Conservation (phyloP, 2,888 invertebrate species). For the Eulithis prunata region DNA sequence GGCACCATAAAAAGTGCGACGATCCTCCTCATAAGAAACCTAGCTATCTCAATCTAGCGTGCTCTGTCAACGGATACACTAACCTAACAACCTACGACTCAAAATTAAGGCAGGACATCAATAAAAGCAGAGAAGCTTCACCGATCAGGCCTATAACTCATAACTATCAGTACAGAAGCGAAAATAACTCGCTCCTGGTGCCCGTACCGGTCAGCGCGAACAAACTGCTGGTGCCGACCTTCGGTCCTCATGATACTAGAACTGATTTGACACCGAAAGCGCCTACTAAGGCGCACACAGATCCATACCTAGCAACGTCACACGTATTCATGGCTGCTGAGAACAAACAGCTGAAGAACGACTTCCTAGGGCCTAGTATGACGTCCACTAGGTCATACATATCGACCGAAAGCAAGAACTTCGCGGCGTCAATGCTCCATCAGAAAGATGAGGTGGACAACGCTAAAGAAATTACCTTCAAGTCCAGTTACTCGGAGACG, state of each 20-base stretch:
- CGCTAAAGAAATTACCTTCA: conserved; percentile 71
- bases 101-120: conserved; percentile 89
- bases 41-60: conserved; percentile 94
- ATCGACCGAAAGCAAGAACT: conserved; percentile 72
- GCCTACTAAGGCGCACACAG: conserved; percentile 82
- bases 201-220: conserved; percentile 80
- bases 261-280: conserved; percentile 78
- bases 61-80: conserved; percentile 95
- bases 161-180: conserved; percentile 75
- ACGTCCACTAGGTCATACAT: conserved; percentile 74
- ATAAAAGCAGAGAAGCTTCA: conserved; percentile 88
- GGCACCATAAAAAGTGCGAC: conserved; percentile 72
- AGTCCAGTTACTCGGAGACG: conserved; percentile 79
- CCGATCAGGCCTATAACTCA: conserved; percentile 86
- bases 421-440: conserved; percentile 75
- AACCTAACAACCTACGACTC: conserved; percentile 94
- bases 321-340: conserved; percentile 80
- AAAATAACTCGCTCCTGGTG: conserved; percentile 73
- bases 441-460: conserved; percentile 77
- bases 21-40: conserved; percentile 87
- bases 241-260: conserved; percentile 78
- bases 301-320: conserved; percentile 72
- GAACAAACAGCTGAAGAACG: conserved; percentile 79
- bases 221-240: conserved; percentile 83
- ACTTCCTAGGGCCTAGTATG: conserved; percentile 78